Evolutionary conservation across 35 echinoderm and acorn worm species (phyloP), one percentile per base, ranked within the genome.

Genomic region (Strongylocentrotus purpuratus): DNA sequence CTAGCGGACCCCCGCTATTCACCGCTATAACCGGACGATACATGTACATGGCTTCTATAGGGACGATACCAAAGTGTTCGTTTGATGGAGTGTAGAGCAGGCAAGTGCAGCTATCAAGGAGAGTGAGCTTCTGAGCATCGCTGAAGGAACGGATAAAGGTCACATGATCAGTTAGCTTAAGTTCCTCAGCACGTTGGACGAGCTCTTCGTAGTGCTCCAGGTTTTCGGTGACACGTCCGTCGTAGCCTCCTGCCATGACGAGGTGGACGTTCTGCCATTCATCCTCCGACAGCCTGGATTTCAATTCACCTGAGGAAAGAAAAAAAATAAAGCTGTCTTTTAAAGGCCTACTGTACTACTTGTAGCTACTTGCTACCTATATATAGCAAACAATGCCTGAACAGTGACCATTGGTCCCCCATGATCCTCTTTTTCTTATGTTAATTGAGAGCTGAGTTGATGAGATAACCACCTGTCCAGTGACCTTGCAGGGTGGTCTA

Each of bases 41-140:
- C 97, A 98, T 98, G 95, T 99, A 99, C 98, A 99, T 99, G 13
- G 98, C 97, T 47, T 99, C 98, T 14, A 99, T 99, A 2, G 98
- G 98, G 0, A 99, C 98, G 46, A 99, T 99, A 11, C 98, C 98
- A 94, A 99, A 99, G 52, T 99, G 98, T 95, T 99, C 98, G 65
- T 98, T 98, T 12, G 96, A 97, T 22, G 98, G 98, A 0, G 98
- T 99, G 92, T 99, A 99, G 7, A 99, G 94, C 46, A 99, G 59
- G 85, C 98, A 99, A 1, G 97, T 95, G 86, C 98, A 99, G 35
- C 61, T 95, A 48, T 97, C 94, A 17, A 99, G 85, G n/a, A 99
- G 93, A 7, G 95, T 96, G 25, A 95, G 94, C 45, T 99, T 99
- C 85, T 99, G 59, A 25, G 97, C 95, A 90, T 99, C 98, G 31